Percentiles rank a stretch among this genome's conserved stretches.
Conservation (phyloP, 2,888 invertebrate genomes). For the Limnephilus rhombicus region DNA sequence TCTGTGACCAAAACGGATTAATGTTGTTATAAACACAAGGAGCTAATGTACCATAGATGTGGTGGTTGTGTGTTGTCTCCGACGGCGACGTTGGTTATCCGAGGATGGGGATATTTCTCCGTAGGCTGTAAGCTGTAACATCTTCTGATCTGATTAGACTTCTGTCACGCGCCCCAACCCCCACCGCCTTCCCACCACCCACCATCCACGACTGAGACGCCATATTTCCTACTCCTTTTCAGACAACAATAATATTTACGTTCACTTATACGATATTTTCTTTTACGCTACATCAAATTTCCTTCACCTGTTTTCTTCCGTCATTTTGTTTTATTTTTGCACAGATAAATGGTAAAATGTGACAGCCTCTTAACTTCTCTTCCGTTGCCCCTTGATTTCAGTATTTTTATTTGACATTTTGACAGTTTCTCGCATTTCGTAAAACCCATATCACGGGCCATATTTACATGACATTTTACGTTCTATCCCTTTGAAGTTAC, state of each 20-base stretch:
- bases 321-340: constrained; percentile 23
- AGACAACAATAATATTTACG: constrained; percentile 41
- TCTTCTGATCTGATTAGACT: constrained; percentile 32
- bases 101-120: background rate
- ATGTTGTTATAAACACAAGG: background rate
- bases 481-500: background rate
- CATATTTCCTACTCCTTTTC: constrained; percentile 31
- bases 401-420: background rate
- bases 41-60: background rate
- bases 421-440: background rate
- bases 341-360: background rate
- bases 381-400: background rate
- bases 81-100: background rate
- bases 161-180: constrained; percentile 17
- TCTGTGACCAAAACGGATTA: background rate
- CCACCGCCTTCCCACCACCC: background rate
- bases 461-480: background rate
- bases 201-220: constrained; percentile 26
- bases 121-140: background rate
- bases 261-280: constrained; percentile 39
- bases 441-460: background rate
- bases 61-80: background rate
- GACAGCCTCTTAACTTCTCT: background rate
- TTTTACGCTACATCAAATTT: constrained; percentile 31
- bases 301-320: constrained; percentile 19